A percentile compares a stretch with the other conserved stretches of the same genome.
Evolutionary conservation across 2,888 invertebrate species (phyloP).

Genomic region (Theodoxus fluviatilis): DNA sequence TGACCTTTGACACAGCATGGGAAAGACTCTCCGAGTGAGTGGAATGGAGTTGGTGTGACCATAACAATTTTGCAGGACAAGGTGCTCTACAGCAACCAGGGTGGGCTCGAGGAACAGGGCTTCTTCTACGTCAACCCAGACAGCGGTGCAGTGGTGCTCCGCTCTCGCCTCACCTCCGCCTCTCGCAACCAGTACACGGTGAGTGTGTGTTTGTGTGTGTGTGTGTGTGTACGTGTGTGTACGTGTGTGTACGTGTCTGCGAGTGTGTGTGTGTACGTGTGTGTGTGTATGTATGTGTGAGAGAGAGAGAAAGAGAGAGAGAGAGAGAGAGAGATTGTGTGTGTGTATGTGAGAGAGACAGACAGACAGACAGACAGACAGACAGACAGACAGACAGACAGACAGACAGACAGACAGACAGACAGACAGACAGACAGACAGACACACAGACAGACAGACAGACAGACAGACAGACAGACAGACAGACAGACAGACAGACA

Average conservation of each 20-base stretch:
- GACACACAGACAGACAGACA: constrained; percentile 12
- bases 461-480: background rate
- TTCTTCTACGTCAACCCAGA: constrained; percentile 43
- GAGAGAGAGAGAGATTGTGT: too few relatives aligned
- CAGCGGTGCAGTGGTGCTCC: constrained; percentile 39
- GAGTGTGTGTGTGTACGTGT: background rate
- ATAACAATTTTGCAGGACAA: constrained; percentile 28
- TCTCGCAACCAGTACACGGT: constrained; percentile 35
- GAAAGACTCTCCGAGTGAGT: constrained; percentile 1
- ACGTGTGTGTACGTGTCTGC: background rate
- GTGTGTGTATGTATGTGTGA: background rate
- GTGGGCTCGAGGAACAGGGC: constrained; percentile 30
- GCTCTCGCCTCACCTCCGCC: constrained; percentile 33
- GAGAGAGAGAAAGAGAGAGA: background rate
- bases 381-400: background rate
- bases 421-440: background rate
- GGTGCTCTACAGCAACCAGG: constrained; percentile 29
- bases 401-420: background rate
- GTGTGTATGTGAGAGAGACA: background rate
- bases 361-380: background rate
- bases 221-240: background rate
- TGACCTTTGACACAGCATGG: background rate
- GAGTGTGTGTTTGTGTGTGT: constrained; percentile 20
- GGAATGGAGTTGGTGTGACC: background rate
- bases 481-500: constrained; percentile 7